These are phyloP conservation scores for Augochlorella aurata DNA, from an alignment of 2,888 invertebrate genomes.

Conservation along the genomic window DNA sequence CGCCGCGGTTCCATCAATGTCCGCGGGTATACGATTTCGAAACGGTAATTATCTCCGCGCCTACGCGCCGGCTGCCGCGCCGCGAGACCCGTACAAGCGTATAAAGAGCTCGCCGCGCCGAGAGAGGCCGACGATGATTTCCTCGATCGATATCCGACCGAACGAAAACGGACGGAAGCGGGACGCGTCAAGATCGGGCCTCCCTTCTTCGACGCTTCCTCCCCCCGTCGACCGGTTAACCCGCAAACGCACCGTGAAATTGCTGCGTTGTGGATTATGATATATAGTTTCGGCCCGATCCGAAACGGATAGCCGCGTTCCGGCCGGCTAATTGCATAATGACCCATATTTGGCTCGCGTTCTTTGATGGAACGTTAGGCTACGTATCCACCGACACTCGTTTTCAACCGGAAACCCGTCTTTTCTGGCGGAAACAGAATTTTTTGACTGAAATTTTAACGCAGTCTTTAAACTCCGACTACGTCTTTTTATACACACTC, in stretches of 20 bases:
- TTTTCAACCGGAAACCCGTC: too few relatives aligned
- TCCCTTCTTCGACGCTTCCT: constrained; percentile 27
- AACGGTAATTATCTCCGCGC: constrained; percentile 66
- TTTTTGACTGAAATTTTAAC: too few relatives aligned
- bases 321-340: constrained; percentile 14
- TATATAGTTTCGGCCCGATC: constrained; percentile 23
- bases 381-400: background rate
- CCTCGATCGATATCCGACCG: constrained; percentile 52
- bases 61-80: constrained; percentile 56
- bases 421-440: too few relatives aligned
- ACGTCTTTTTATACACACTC: too few relatives aligned
- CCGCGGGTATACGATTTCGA: constrained; percentile 61
- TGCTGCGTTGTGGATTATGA: constrained; percentile 36
- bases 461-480: too few relatives aligned
- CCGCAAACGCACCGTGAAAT: constrained; percentile 53
- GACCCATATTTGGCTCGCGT: constrained; percentile 1
- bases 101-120: constrained; percentile 42
- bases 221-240: constrained; percentile 31
- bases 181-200: constrained; percentile 33
- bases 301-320: constrained; percentile 16
- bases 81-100: constrained; percentile 8
- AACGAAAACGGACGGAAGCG: constrained; percentile 43
- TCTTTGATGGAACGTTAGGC: background rate
- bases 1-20: constrained; percentile 44
- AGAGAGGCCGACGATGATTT: constrained; percentile 44